Percentiles rank a stretch among this genome's conserved stretches.
These are phyloP conservation scores for Himalopsyche anomala DNA, from an alignment of 2,888 invertebrate species.

Conservation along the genomic window DNA sequence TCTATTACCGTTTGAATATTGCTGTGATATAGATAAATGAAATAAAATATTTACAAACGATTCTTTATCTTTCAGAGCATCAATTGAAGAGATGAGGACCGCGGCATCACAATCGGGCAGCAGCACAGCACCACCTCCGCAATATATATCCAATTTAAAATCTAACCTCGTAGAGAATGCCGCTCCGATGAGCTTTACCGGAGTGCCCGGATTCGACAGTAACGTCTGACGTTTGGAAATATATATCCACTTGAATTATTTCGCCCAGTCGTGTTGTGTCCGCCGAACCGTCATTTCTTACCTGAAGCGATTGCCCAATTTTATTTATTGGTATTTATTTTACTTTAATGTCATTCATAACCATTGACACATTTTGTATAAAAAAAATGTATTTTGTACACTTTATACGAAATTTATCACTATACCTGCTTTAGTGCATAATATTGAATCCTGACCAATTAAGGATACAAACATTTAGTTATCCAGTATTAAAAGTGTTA, in stretches of 20 bases:
- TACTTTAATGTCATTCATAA: neutral
- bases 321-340: constrained; percentile 34
- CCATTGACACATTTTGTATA: neutral
- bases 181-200: constrained; percentile 86
- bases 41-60: too few species aligned
- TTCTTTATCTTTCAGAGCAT: constrained; percentile 78
- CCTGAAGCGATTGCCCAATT: constrained; percentile 19
- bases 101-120: constrained; percentile 77
- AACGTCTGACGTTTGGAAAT: constrained; percentile 76
- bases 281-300: constrained; percentile 12
- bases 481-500: constrained; percentile 25
- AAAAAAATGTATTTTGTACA: neutral
- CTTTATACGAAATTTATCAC: constrained; percentile 6
- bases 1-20: too few species aligned
- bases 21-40: too few species aligned
- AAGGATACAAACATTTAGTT: neutral
- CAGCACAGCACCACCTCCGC: constrained; percentile 68
- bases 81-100: constrained; percentile 87
- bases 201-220: constrained; percentile 81
- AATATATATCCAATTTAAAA: constrained; percentile 77
- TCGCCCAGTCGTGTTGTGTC: neutral
- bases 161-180: constrained; percentile 89
- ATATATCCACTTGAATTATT: constrained; percentile 25
- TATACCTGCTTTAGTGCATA: constrained; percentile 19
- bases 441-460: constrained; percentile 30